These are phyloP conservation scores for Peromyscus maniculatus DNA, from an alignment of 2,113 vertebrate species.

Conservation along the genomic window DNA sequence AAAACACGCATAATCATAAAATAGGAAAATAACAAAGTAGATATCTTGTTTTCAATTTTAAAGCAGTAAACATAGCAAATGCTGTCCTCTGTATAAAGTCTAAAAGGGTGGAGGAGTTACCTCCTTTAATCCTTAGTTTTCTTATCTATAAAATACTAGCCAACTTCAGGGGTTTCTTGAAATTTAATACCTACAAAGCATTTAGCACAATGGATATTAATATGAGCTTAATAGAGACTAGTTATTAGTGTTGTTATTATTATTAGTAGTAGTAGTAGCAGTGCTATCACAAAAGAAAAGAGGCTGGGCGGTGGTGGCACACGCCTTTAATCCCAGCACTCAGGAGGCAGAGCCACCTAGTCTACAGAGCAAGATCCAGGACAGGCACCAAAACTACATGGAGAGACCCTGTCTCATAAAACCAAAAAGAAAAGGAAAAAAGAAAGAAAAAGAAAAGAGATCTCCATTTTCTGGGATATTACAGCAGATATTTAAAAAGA, in stretches of 20 bases:
- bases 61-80: background rate
- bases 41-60: background rate
- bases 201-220: background rate
- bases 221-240: background rate
- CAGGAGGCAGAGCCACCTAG: no score
- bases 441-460: background rate
- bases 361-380: no score
- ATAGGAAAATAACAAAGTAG: background rate
- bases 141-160: background rate
- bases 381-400: no score
- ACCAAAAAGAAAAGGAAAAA: background rate
- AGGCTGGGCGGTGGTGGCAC: background rate
- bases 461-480: background rate
- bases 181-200: background rate
- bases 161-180: background rate
- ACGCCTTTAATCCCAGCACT: no score
- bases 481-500: conserved; percentile 2
- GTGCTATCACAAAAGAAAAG: background rate
- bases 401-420: no score
- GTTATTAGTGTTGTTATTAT: background rate
- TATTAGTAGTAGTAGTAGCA: background rate
- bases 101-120: background rate
- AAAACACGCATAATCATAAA: background rate
- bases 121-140: background rate
- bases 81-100: background rate